phyloP scores from a whole-genome alignment of 2,888 invertebrate species.

The Eupithecia subfuscata region DNA sequence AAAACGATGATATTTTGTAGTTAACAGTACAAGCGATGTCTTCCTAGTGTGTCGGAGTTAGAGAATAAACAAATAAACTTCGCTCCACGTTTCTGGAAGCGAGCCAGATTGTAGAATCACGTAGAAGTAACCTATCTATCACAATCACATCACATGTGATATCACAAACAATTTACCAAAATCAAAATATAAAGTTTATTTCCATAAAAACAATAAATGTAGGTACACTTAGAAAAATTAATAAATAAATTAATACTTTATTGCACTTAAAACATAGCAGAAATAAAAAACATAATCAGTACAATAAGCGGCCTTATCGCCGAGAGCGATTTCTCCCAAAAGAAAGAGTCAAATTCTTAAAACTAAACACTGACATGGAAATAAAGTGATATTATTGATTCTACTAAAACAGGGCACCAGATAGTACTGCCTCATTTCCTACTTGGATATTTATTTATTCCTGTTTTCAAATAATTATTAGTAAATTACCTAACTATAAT shows the following conservation, averaged over 20 bases:
- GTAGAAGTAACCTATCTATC: neutral
- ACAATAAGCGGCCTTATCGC: too few species aligned
- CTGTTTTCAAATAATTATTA: neutral
- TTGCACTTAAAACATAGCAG: too few species aligned
- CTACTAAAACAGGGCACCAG: neutral
- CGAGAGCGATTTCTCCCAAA: too few species aligned
- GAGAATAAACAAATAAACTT: slow-evolving; percentile 18
- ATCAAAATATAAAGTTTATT: too few species aligned
- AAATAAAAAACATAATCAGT: too few species aligned
- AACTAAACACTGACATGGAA: too few species aligned
- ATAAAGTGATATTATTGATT: too few species aligned
- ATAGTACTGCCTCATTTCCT: neutral
- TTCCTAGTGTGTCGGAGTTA: neutral
- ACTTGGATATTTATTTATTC: neutral
- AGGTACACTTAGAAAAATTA: too few species aligned
- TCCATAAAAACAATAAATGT: too few species aligned
- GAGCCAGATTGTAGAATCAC: slow-evolving; percentile 16
- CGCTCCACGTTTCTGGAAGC: slow-evolving; percentile 25
- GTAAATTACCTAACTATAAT: neutral
- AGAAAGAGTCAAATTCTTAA: too few species aligned
- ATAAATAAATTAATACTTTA: too few species aligned
- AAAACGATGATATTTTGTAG: neutral
- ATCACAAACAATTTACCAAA: neutral
- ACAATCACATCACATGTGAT: neutral
- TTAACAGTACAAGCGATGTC: neutral